These are phyloP conservation scores for Hemiscyllium ocellatum DNA, from an alignment of 2,113 vertebrate genomes.

Conservation along the genomic window DNA sequence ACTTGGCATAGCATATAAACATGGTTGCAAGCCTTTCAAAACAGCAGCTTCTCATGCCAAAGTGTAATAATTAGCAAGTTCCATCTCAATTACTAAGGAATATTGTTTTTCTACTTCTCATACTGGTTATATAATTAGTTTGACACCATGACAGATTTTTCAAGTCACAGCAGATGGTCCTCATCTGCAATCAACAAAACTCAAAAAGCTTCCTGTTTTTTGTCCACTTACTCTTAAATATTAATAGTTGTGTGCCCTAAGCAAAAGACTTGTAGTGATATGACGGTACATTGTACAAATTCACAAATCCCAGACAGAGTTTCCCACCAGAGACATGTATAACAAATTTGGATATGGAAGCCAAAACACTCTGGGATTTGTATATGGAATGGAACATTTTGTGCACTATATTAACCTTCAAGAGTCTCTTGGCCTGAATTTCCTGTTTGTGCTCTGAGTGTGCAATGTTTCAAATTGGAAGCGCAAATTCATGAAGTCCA, in stretches of 20 bases:
- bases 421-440: not conserved
- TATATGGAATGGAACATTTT: not conserved
- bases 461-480: not conserved
- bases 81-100: not conserved
- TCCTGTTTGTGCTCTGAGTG: not conserved
- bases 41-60: not conserved
- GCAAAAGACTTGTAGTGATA: slow-evolving; percentile 27
- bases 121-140: slow-evolving; percentile 52
- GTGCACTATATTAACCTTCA: not conserved
- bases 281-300: not conserved
- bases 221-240: slow-evolving; percentile 45
- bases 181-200: slow-evolving; percentile 49
- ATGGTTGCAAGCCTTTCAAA: not conserved
- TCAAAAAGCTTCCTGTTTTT: slow-evolving; percentile 41
- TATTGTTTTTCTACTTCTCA: slow-evolving; percentile 44
- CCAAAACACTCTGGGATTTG: not conserved
- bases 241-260: slow-evolving; percentile 42
- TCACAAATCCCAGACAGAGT: not conserved
- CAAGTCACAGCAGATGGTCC: slow-evolving; percentile 59
- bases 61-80: not conserved
- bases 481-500: not conserved
- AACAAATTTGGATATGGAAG: not conserved
- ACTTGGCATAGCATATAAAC: not conserved
- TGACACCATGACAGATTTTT: slow-evolving; percentile 58
- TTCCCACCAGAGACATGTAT: not conserved